Evolutionary conservation across 2,888 invertebrate species (phyloP).

Genomic region (Glyphotaelius pellucidus): DNA sequence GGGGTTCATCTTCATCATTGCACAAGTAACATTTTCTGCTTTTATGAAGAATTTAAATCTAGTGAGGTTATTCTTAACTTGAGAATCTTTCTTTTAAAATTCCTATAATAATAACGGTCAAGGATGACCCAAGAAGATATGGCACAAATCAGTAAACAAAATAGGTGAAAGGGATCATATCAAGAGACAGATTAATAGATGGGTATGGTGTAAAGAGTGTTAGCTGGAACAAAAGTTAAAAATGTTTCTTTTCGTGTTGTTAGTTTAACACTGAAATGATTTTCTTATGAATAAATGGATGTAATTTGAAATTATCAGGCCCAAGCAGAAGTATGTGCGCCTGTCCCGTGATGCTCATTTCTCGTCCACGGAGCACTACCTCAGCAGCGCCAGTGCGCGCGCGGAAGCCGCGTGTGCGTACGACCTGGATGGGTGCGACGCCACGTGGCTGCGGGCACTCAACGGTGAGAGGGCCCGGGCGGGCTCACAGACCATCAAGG

Average conservation of each 20-base stretch:
- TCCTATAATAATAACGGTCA: no score
- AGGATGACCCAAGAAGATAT: background rate
- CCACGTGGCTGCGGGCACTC: conserved; percentile 90
- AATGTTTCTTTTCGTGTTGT: background rate
- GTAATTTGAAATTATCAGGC: conserved; percentile 77
- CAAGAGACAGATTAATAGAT: background rate
- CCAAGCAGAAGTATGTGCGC: conserved; percentile 94
- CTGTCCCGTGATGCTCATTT: conserved; percentile 93
- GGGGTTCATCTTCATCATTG: background rate
- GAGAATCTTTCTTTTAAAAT: no score
- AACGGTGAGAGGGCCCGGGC: conserved; percentile 92
- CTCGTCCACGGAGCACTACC: conserved; percentile 88
- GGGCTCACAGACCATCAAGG: conserved; percentile 85
- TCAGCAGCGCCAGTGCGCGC: conserved; percentile 90
- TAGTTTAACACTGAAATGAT: background rate
- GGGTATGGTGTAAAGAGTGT: background rate
- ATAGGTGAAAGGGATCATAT: background rate
- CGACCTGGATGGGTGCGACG: conserved; percentile 95
- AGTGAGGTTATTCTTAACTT: no score
- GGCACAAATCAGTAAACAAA: background rate
- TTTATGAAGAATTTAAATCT: background rate
- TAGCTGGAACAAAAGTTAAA: no score
- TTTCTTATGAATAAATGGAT: background rate
- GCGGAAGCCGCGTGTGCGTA: conserved; percentile 96
- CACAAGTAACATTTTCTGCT: no score